Percentiles rank a stretch among this genome's conserved stretches.
These are phyloP conservation scores for Synergus gifuensis DNA, from an alignment of 2,888 invertebrate species.

Conservation along the genomic window DNA sequence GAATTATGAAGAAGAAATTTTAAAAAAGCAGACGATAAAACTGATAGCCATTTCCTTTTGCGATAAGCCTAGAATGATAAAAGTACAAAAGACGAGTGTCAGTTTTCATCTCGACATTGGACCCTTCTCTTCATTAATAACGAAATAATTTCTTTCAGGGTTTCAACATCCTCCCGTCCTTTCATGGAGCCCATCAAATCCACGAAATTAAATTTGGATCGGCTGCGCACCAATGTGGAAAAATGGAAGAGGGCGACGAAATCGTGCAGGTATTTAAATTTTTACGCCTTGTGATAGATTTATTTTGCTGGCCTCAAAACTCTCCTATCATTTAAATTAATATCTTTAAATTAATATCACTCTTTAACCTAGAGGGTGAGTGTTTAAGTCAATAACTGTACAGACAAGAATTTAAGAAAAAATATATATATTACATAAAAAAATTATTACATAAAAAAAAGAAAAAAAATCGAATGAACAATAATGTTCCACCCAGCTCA, in stretches of 20 bases:
- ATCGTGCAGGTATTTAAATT: slow-evolving; percentile 88
- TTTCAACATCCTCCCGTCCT: slow-evolving; percentile 92
- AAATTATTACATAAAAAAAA: no score
- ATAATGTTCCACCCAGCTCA: no score
- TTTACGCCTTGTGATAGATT: no score
- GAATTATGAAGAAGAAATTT: not conserved
- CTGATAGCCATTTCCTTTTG: slow-evolving; percentile 58
- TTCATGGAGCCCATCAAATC: slow-evolving; percentile 89
- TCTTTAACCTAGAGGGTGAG: no score
- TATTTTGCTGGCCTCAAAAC: no score
- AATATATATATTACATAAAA: no score
- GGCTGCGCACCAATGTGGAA: slow-evolving; percentile 94
- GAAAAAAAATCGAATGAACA: no score
- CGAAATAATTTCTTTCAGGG: slow-evolving; percentile 80
- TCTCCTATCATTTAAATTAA: no score
- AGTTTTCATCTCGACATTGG: not conserved
- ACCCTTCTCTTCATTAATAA: not conserved
- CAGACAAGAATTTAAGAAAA: no score
- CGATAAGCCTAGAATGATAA: slow-evolving; percentile 53
- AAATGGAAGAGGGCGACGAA: slow-evolving; percentile 97
- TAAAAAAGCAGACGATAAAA: not conserved
- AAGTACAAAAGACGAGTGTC: not conserved
- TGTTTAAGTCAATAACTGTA: no score
- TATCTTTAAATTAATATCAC: no score
- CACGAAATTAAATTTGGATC: slow-evolving; percentile 94